Base-by-base conservation (phyloP, 1,140 invertebrate genomes). In the Mercenaria mercenaria region DNA sequence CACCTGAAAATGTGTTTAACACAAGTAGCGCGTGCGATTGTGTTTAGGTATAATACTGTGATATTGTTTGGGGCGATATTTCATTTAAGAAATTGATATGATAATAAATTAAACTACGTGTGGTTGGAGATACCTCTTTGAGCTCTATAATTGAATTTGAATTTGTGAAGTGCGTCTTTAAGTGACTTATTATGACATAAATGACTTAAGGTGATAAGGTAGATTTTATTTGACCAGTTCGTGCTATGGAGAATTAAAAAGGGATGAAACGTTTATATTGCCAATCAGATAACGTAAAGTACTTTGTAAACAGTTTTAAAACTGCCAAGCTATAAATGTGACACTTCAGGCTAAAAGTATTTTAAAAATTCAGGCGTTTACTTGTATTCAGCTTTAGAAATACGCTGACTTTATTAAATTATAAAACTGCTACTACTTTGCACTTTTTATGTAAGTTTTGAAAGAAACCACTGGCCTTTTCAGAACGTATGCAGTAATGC, bases 1-100 rank as follows among this genome's bases (percentile, higher is more conserved):
- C 64, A 84, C 82, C 82, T 84, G 61, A 72, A 72, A 34, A 50
- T 67, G 29, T 72, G 59, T 84, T 72, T 29, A 74, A 84, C 61
- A 72, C 34, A 52, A 52, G n/a, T 23, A 41, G 39, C 82, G 64
- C 82, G 82, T 84, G 82, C 61, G 13, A 50, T 67, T 32, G 82
- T 81, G 47, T 34, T 81, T 81, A 59, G 41, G 52, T 61, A 61
- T 43, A 81, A 81, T 61, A 37, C 10, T 1, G 18, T 13, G 29
- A 26, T 52, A 61, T 59, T 41, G 59, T 61, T 59, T 26, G 6
- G 18, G 39, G 4, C 8, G 79, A 76, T 13, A 23, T 81, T 61
- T 29, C 52, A 81, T 81, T 81, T 61, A 81, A 1, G 79, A 59
- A 59, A 59, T 37, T 81, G 32, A 61, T 59, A 81, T 61, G 52